Conservation (phyloP, 2,797 vertebrate species). For the Uromys caudimaculatus region DNA sequence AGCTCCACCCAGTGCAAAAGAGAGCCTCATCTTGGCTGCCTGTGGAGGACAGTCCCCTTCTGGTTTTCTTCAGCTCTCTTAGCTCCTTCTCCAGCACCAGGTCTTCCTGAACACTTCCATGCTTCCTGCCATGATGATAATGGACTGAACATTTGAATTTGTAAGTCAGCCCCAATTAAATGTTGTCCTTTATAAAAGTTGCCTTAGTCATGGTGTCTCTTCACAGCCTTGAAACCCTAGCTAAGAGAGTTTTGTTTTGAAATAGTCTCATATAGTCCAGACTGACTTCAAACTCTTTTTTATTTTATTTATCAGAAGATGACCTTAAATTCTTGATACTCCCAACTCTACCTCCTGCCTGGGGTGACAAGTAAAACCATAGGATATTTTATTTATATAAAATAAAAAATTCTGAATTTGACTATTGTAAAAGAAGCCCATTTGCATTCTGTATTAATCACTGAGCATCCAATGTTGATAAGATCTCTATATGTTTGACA, state of each 20-base stretch:
- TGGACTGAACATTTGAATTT: neutral
- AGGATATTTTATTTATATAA: neutral
- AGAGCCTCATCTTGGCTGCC: neutral
- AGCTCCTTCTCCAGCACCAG: neutral
- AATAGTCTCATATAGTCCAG: neutral
- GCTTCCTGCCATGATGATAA: neutral
- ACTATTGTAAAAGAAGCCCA: neutral
- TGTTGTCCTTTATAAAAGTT: neutral
- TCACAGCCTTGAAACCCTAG: neutral
- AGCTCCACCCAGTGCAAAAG: neutral
- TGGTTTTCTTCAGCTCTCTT: neutral
- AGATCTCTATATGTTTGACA: neutral
- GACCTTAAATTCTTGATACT: neutral
- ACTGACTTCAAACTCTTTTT: neutral
- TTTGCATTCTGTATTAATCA: neutral
- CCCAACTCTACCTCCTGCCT: neutral
- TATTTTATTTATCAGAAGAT: neutral
- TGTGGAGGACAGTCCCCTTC: neutral
- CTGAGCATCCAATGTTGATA: neutral
- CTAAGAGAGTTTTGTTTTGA: neutral
- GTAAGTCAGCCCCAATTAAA: neutral
- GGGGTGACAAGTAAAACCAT: neutral
- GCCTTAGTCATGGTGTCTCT: neutral
- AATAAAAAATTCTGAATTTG: slow-evolving; percentile 19
- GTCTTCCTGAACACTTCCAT: neutral